A percentile compares a stretch with the other conserved stretches of the same genome.
Conservation (phyloP, 2,888 invertebrate genomes). For the Dasypolia templi region DNA sequence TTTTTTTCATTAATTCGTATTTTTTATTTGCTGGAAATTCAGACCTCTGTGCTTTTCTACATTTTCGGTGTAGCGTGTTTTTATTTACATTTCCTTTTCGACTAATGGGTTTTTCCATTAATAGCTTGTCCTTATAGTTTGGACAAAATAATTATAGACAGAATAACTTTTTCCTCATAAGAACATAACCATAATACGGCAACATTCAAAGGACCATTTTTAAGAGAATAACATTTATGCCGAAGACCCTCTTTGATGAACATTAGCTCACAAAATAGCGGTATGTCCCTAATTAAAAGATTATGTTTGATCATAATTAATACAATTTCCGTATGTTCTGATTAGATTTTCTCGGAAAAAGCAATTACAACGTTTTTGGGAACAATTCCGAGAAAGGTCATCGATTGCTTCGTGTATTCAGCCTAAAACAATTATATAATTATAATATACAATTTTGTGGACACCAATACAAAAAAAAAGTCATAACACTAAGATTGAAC, state of each 20-base stretch:
- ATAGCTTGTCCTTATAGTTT: too few relatives aligned
- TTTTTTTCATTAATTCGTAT: not conserved
- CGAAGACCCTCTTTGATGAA: slow-evolving; percentile 13
- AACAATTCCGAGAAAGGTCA: not conserved
- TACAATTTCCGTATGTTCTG: not conserved
- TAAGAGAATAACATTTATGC: not conserved
- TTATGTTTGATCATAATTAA: slow-evolving; percentile 23
- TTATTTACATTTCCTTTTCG: not conserved
- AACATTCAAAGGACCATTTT: not conserved
- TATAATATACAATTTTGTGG: too few relatives aligned
- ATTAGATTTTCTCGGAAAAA: slow-evolving; percentile 10
- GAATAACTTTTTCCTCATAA: not conserved
- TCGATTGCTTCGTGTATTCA: not conserved
- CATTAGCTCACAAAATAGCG: slow-evolving; percentile 1
- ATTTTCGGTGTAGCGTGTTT: not conserved
- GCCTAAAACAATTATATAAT: slow-evolving; percentile 35
- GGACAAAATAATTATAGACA: not conserved
- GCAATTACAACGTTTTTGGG: slow-evolving; percentile 11
- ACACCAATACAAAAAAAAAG: not conserved
- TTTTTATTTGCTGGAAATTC: too few relatives aligned
- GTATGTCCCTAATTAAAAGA: slow-evolving; percentile 27
- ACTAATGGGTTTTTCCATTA: too few relatives aligned
- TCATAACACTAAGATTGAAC: not conserved
- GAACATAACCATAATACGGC: too few relatives aligned
- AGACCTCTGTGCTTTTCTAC: not conserved